Conservation (phyloP, 1,140 invertebrate species). For the Cardiocondyla obscurior region DNA sequence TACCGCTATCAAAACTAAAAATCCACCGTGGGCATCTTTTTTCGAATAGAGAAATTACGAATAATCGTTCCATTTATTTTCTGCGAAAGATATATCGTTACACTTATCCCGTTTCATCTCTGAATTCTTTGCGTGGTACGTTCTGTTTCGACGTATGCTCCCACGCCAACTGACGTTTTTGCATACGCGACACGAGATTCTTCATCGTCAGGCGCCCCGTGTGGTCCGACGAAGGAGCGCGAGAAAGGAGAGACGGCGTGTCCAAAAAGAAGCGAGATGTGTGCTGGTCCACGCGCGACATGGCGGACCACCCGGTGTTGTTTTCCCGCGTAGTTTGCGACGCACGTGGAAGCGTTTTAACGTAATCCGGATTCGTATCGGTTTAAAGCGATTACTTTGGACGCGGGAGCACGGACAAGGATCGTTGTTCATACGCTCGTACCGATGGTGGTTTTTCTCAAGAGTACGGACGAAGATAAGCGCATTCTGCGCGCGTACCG, state of each 20-base stretch:
- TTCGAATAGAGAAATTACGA: background rate
- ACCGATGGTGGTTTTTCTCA: slow-evolving; percentile 60
- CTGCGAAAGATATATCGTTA: background rate
- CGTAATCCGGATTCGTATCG: slow-evolving; percentile 27
- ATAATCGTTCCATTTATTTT: background rate
- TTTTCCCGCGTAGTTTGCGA: background rate
- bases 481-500: slow-evolving; percentile 52
- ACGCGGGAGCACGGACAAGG: slow-evolving; percentile 46
- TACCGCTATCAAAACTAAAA: background rate
- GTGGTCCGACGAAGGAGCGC: slow-evolving; percentile 32
- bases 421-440: slow-evolving; percentile 50
- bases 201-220: background rate
- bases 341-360: slow-evolving; percentile 65
- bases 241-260: slow-evolving; percentile 31
- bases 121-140: slow-evolving; percentile 1
- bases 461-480: slow-evolving; percentile 53
- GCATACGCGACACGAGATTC: slow-evolving; percentile 38
- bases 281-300: background rate
- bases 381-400: slow-evolving; percentile 47
- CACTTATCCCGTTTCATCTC: background rate
- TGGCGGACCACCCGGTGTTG: slow-evolving; percentile 56
- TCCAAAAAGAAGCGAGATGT: slow-evolving; percentile 49
- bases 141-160: slow-evolving; percentile 6
- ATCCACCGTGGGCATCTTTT: too few species aligned
- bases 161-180: slow-evolving; percentile 34